Evolutionary conservation across 2,888 invertebrate species (phyloP).

Genomic region (Morpho achilles): DNA sequence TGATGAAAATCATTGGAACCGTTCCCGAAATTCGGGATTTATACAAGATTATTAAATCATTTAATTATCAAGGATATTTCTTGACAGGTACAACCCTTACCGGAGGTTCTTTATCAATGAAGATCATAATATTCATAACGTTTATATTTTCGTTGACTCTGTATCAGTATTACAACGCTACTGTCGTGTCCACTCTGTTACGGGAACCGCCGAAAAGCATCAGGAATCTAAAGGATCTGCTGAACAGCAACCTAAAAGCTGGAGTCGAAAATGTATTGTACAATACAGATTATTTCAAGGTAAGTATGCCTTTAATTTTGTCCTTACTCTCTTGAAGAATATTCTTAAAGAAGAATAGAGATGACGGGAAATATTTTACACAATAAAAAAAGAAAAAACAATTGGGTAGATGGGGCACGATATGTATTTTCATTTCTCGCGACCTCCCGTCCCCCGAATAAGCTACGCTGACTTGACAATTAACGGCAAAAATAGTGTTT

Average conservation of each 20-base stretch:
- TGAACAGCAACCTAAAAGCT: conserved; percentile 77
- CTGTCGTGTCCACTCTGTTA: conserved; percentile 82
- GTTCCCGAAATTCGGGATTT: too few species aligned
- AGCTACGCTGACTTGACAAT: too few species aligned
- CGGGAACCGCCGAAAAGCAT: conserved; percentile 81
- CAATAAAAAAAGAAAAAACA: too few species aligned
- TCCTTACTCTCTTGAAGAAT: too few species aligned
- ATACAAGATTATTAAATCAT: too few species aligned
- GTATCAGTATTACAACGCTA: conserved; percentile 85
- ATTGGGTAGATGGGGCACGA: too few species aligned
- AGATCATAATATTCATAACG: conserved; percentile 72
- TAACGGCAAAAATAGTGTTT: too few species aligned
- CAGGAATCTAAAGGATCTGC: conserved; percentile 76
- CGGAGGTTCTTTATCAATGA: conserved; percentile 67
- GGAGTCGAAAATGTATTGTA: conserved; percentile 83
- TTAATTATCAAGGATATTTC: not conserved
- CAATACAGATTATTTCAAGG: conserved; percentile 81
- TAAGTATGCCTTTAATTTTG: conserved; percentile 31
- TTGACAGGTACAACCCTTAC: conserved; percentile 59
- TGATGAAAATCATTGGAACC: too few species aligned
- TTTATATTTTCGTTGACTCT: conserved; percentile 80
- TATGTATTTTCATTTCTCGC: too few species aligned
- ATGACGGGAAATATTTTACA: too few species aligned
- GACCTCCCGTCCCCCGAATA: too few species aligned
- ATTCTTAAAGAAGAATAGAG: too few species aligned